Evolutionary conservation across 2,113 vertebrate genomes (phyloP), one percentile per base, ranked within the genome.

Genomic region (Stegastes partitus): DNA sequence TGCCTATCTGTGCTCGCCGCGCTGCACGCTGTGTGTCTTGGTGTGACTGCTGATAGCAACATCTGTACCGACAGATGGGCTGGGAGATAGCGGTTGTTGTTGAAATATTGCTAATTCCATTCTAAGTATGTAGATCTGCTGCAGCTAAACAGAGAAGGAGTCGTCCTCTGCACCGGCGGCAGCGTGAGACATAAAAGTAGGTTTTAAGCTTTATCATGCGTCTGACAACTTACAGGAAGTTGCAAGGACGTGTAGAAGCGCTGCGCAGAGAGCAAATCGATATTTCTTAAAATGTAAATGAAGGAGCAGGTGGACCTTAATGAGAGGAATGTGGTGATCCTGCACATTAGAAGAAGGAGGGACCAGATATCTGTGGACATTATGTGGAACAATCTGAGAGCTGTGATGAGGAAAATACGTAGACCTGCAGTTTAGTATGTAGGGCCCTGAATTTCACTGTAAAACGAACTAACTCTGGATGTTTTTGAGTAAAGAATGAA

Each of bases 21-120:
- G 59, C 58, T 44, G 31, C 67, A 28, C 25, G n/a, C 73, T 51
- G 66, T 22, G 23, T 15, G 50, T 58, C 42, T 63, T 42, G 55
- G 58, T 77, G 50, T 70, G 57, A 68, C 45, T 22, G 51, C 23
- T 2, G 15, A 57, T 49, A n/a, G 44, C n/a, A 57, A 71, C 62
- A 82, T 85, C 79, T 89, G 84, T 9, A 39, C 54, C 23, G 71
- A 79, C 71, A 90, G 82, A 87, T 62, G 68, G 54, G 59, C 18
- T n/a, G 54, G 67, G 70, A 81, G 73, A 77, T 59, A 58, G 6
- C 26, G 19, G 70, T 65, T 57, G 74, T 49, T 51, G 75, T 67
- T 59, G 61, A 74, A 71, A 79, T 66, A 55, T 45, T 59, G 45
- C n/a, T 51, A 28, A 65, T 44, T 63, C n/a, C 47, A 23, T 66